A percentile compares a stretch with the other conserved stretches of the same genome.
These are phyloP conservation scores for Paradoxurus hermaphroditus DNA, from an alignment of 2,113 vertebrate genomes.

Conservation along the genomic window DNA sequence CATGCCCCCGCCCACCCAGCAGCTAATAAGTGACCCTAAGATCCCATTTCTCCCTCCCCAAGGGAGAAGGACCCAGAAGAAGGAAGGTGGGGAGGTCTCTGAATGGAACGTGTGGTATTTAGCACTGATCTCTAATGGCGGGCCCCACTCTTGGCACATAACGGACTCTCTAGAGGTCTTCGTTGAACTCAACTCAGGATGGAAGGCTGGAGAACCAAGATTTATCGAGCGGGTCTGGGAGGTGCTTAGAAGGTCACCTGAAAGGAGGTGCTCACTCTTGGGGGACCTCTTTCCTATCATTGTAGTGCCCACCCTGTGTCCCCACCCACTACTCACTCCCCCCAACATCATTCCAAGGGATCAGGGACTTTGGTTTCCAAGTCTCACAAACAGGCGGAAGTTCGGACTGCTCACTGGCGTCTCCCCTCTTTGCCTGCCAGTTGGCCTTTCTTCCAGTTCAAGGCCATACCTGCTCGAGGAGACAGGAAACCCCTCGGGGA, in stretches of 20 bases:
- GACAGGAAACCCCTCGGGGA: slow-evolving; percentile 53
- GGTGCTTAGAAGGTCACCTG: rapidly evolving
- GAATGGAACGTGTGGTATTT: not conserved
- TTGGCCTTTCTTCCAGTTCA: slow-evolving; percentile 42
- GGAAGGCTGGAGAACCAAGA: not conserved
- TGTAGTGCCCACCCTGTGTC: not conserved
- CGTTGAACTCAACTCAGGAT: not conserved
- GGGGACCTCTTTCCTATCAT: rapidly evolving
- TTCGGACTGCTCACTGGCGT: not conserved
- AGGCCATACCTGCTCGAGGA: slow-evolving; percentile 56
- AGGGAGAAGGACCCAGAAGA: not conserved
- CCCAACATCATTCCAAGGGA: not conserved
- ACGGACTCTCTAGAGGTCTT: not conserved
- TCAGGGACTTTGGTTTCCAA: not conserved
- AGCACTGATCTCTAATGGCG: not conserved
- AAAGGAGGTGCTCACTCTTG: too few relatives aligned
- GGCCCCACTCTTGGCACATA: rapidly evolving
- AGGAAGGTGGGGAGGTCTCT: rapidly evolving
- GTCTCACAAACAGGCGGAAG: not conserved
- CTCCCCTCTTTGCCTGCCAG: slow-evolving; percentile 7
- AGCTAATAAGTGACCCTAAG: not conserved
- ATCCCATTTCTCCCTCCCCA: too few relatives aligned
- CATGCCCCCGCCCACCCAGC: not conserved
- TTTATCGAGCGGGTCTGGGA: not conserved
- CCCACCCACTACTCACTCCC: rapidly evolving